These are phyloP conservation scores for Drosophila kanapiae DNA, from an alignment of 1,140 invertebrate genomes.

Conservation along the genomic window DNA sequence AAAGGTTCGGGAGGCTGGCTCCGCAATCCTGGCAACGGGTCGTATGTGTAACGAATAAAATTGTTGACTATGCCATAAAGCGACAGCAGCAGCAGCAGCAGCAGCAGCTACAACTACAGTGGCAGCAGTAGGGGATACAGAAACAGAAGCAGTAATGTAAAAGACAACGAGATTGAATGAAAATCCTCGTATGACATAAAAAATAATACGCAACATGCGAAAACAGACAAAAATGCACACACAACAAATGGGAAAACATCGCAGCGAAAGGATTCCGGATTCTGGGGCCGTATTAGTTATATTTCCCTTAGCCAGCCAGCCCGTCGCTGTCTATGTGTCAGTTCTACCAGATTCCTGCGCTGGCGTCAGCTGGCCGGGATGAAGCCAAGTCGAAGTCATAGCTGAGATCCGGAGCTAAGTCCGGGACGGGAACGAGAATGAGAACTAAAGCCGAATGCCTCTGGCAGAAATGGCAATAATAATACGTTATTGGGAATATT, in stretches of 20 bases:
- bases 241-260: slow-evolving; percentile 52
- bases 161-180: slow-evolving; percentile 71
- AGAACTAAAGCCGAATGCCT: slow-evolving; percentile 28
- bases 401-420: slow-evolving; percentile 8
- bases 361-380: slow-evolving; percentile 46
- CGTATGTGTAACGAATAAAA: slow-evolving; percentile 67
- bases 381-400: slow-evolving; percentile 35
- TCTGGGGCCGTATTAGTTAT: slow-evolving; percentile 63
- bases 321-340: slow-evolving; percentile 39
- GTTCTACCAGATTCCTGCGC: slow-evolving; percentile 28
- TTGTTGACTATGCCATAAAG: slow-evolving; percentile 71
- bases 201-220: slow-evolving; percentile 65
- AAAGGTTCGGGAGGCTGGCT: slow-evolving; percentile 31
- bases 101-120: slow-evolving; percentile 8
- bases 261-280: slow-evolving; percentile 59
- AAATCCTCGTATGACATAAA: slow-evolving; percentile 70
- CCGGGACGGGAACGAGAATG: slow-evolving; percentile 31
- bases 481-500: slow-evolving; percentile 76
- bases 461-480: slow-evolving; percentile 63
- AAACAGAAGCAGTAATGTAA: slow-evolving; percentile 37
- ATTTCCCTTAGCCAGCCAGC: slow-evolving; percentile 30
- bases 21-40: slow-evolving; percentile 43
- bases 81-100: slow-evolving; percentile 26
- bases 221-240: slow-evolving; percentile 48
- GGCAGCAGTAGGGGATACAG: slow-evolving; percentile 4